Evolutionary conservation across 2,113 vertebrate species (phyloP).

Genomic region (Indri indri): DNA sequence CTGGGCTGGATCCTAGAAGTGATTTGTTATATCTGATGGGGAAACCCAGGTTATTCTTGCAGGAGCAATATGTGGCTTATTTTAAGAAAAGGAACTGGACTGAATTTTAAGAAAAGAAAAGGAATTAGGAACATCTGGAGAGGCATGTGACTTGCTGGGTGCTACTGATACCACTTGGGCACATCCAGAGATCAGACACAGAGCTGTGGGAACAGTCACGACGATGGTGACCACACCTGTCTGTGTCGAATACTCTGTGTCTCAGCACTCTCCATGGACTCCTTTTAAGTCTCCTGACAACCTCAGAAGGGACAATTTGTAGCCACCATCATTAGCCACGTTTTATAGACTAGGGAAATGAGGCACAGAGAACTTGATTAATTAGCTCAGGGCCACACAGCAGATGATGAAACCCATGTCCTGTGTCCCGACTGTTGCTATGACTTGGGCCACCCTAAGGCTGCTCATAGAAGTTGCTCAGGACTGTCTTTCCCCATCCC

Average conservation of each 20-base stretch:
- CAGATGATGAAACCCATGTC: not conserved
- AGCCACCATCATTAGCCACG: not conserved
- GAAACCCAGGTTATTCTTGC: not conserved
- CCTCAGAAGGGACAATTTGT: not conserved
- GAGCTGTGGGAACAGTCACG: not conserved
- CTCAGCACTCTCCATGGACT: not conserved
- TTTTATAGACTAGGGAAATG: not conserved
- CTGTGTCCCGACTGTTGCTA: too few species aligned
- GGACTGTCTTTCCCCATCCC: too few species aligned
- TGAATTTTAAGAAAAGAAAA: not conserved
- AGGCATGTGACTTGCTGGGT: not conserved
- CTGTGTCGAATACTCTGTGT: not conserved
- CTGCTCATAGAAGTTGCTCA: not conserved
- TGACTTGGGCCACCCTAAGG: not conserved
- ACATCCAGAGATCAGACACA: not conserved
- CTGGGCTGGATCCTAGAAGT: too few species aligned
- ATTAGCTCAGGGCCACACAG: not conserved
- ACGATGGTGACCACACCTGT: fast-evolving
- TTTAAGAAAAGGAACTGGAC: not conserved
- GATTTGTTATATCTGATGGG: not conserved
- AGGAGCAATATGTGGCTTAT: not conserved
- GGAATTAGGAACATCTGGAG: not conserved
- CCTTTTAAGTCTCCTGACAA: not conserved
- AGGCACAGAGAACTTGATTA: not conserved
- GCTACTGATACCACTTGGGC: not conserved